Evolutionary conservation across 2,888 invertebrate genomes (phyloP).

Genomic region (Apamea sordens): DNA sequence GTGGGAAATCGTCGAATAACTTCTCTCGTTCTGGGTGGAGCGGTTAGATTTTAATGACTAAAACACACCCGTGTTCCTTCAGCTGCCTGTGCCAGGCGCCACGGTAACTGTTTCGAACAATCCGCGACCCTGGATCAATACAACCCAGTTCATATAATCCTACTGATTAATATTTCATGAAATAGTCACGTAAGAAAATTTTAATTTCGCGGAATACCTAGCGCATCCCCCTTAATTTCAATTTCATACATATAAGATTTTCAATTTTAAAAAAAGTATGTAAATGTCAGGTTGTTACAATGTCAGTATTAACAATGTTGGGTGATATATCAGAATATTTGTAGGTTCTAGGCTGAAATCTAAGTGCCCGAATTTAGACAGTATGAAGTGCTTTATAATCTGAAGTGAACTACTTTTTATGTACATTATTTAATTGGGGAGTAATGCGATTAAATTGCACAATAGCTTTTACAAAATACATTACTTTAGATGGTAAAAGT

Average conservation of each 20-base stretch:
- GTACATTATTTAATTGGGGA: not conserved
- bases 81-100: too few relatives aligned
- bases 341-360: not conserved
- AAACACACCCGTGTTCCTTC: too few relatives aligned
- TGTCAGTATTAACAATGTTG: not conserved
- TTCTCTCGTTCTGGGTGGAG: too few relatives aligned
- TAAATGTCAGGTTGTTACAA: not conserved
- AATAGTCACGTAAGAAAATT: not conserved
- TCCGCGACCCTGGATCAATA: too few relatives aligned
- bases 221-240: not conserved
- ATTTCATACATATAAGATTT: conserved; percentile 10
- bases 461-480: not conserved
- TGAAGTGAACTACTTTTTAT: conserved; percentile 3
- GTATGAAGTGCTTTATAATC: conserved; percentile 5
- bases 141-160: too few relatives aligned
- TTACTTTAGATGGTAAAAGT: not conserved
- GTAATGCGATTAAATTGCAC: not conserved
- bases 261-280: conserved; percentile 1
- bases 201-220: not conserved
- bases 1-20: too few relatives aligned
- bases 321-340: not conserved
- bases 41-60: too few relatives aligned
- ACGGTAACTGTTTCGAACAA: too few relatives aligned
- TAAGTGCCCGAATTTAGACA: not conserved
- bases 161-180: not conserved